These are phyloP conservation scores for Rhinophrynus dorsalis DNA, from an alignment of 2,797 vertebrate species.

Conservation along the genomic window DNA sequence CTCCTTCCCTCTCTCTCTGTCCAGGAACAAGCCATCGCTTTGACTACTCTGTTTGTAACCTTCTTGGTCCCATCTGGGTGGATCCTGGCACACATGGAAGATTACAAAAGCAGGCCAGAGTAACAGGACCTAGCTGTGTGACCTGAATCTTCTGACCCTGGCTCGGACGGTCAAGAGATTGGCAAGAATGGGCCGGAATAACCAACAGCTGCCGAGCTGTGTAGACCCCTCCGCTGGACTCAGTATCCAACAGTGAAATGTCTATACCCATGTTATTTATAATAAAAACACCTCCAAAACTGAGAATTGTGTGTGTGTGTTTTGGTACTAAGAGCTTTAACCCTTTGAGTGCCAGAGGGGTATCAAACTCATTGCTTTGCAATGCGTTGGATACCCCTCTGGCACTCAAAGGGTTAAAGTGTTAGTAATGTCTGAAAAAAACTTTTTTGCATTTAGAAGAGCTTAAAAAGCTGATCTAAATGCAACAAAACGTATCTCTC, in stretches of 20 bases:
- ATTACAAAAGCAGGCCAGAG: constrained; percentile 63
- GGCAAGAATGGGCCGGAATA: constrained; percentile 61
- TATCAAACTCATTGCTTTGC: no score
- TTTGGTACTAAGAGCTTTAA: no score
- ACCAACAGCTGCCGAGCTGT: neutral
- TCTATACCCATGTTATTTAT: no score
- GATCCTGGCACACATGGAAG: constrained; percentile 71
- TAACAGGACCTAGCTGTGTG: neutral
- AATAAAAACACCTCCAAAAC: constrained; percentile 55
- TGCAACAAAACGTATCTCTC: no score
- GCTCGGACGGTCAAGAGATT: constrained; percentile 16
- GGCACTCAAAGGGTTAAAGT: no score
- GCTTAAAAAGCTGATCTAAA: no score
- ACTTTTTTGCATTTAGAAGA: no score
- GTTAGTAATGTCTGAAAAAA: no score
- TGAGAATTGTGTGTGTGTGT: constrained; percentile 17
- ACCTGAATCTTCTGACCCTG: constrained; percentile 24
- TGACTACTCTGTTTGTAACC: constrained; percentile 36
- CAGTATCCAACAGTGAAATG: constrained; percentile 56
- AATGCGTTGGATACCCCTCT: no score
- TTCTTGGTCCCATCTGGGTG: constrained; percentile 72
- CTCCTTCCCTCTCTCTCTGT: no score
- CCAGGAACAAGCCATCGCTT: constrained; percentile 56
- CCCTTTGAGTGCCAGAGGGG: no score
- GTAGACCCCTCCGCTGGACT: neutral